Evolutionary conservation across 2,888 invertebrate genomes (phyloP).

Genomic region (Spodoptera picta): DNA sequence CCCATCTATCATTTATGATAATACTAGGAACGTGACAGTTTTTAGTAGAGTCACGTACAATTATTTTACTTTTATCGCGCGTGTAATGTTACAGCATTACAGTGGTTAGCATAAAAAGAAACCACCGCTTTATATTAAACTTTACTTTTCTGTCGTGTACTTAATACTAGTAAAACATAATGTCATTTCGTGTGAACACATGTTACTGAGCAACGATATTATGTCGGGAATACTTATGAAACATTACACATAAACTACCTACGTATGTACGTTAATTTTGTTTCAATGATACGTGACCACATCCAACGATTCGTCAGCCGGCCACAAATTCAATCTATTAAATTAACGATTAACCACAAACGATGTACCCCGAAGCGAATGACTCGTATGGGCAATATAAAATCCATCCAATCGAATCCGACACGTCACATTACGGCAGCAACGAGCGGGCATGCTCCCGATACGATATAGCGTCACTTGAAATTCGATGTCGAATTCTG

Average conservation of each 20-base stretch:
- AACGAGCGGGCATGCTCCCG: slow-evolving; percentile 64
- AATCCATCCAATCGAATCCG: slow-evolving; percentile 83
- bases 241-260: slow-evolving; percentile 14
- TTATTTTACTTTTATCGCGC: slow-evolving; percentile 17
- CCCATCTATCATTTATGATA: no score
- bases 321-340: slow-evolving; percentile 77
- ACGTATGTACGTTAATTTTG: slow-evolving; percentile 24
- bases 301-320: slow-evolving; percentile 58
- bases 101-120: slow-evolving; percentile 12
- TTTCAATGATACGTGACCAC: slow-evolving; percentile 29
- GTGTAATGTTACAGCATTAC: slow-evolving; percentile 15
- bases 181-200: slow-evolving; percentile 15
- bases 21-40: neutral
- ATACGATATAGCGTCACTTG: slow-evolving; percentile 79
- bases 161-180: slow-evolving; percentile 21
- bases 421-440: slow-evolving; percentile 80
- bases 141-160: slow-evolving; percentile 21
- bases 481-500: slow-evolving; percentile 82
- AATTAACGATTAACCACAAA: slow-evolving; percentile 80
- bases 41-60: neutral
- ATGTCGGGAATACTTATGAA: slow-evolving; percentile 2
- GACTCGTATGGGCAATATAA: slow-evolving; percentile 78
- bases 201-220: slow-evolving; percentile 7
- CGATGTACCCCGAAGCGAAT: slow-evolving; percentile 68
- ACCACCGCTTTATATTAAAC: slow-evolving; percentile 32